phyloP scores from a whole-genome alignment of 2,888 invertebrate genomes.

The Blastobasis adustella region DNA sequence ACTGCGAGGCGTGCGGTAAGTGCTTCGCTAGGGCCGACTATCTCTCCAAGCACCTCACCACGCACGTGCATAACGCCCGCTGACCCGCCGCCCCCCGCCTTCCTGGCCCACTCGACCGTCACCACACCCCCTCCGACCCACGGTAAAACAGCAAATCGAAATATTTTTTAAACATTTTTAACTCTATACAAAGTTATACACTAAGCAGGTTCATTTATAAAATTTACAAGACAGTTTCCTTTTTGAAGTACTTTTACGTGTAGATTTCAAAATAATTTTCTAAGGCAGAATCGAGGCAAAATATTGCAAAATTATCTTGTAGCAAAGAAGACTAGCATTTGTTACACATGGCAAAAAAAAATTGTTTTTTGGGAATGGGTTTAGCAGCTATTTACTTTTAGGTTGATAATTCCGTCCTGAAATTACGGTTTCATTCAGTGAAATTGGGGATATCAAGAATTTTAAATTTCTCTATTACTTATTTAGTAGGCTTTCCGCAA shows the following conservation, averaged over 20 bases:
- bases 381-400: not conserved
- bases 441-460: too few relatives aligned
- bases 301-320: slow-evolving; percentile 27
- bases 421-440: too few relatives aligned
- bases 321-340: slow-evolving; percentile 1
- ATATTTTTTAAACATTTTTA: slow-evolving; percentile 71
- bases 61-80: slow-evolving; percentile 87
- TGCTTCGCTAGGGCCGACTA: slow-evolving; percentile 94
- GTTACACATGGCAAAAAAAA: slow-evolving; percentile 6
- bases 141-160: slow-evolving; percentile 52
- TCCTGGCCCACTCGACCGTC: slow-evolving; percentile 30
- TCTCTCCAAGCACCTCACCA: slow-evolving; percentile 92
- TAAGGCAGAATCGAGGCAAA: slow-evolving; percentile 33
- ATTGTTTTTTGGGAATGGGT: not conserved
- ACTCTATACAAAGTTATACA: slow-evolving; percentile 63
- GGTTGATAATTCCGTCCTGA: not conserved
- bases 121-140: slow-evolving; percentile 30
- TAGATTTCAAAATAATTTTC: slow-evolving; percentile 60
- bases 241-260: slow-evolving; percentile 61
- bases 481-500: too few relatives aligned
- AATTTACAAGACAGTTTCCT: slow-evolving; percentile 58
- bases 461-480: too few relatives aligned
- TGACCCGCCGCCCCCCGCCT: slow-evolving; percentile 49
- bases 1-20: slow-evolving; percentile 94
- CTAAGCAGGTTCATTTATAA: slow-evolving; percentile 62